Evolutionary conservation across 2,797 vertebrate genomes (phyloP).

Genomic region (Enteromius viviparus): DNA sequence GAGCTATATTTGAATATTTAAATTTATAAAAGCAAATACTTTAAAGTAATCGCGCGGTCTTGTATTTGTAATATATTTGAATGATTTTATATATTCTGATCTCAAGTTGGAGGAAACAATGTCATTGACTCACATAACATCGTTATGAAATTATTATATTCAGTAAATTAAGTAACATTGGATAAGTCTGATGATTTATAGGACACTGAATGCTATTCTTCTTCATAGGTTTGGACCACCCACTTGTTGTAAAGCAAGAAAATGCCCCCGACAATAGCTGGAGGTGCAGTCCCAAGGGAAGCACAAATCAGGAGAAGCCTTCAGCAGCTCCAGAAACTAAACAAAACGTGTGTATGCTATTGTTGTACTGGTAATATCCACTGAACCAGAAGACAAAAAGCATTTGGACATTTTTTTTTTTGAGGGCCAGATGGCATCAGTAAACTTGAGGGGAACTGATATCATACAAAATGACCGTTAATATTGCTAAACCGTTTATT

Average conservation of each 20-base stretch:
- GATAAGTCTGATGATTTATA: not conserved
- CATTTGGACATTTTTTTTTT: not conserved
- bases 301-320: constrained; percentile 42
- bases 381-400: not conserved
- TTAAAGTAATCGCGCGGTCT: not conserved
- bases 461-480: not conserved
- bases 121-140: not conserved
- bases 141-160: not conserved
- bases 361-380: not conserved
- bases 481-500: not conserved
- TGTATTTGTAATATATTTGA: not conserved
- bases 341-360: constrained; percentile 60
- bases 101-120: not conserved
- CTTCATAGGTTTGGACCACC: constrained; percentile 58
- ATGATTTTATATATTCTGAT: not conserved
- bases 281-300: constrained; percentile 58
- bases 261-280: constrained; percentile 57
- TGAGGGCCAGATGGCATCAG: not conserved
- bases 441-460: not conserved
- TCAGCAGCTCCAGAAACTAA: constrained; percentile 52
- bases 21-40: not conserved
- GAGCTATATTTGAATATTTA: not conserved
- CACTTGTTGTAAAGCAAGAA: constrained; percentile 65
- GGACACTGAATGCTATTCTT: not conserved
- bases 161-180: not conserved